phyloP scores from a whole-genome alignment of 1,140 invertebrate species.

The Choristoneura fumiferana region DNA sequence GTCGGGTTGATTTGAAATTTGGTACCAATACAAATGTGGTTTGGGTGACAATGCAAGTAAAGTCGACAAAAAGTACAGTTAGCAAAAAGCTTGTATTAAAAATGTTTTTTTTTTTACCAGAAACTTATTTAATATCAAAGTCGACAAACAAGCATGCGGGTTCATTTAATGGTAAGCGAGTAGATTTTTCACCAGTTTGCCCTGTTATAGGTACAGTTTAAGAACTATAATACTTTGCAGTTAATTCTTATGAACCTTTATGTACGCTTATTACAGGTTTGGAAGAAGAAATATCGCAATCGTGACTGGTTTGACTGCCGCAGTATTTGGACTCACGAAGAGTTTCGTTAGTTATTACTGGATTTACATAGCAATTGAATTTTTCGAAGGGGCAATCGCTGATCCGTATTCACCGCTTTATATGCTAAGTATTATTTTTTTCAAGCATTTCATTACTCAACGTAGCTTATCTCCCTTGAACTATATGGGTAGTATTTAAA shows the following conservation, averaged over 20 bases:
- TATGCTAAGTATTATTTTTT: neutral
- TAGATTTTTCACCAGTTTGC: too few relatives aligned
- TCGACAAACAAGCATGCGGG: neutral
- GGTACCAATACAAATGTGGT: too few relatives aligned
- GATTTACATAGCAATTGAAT: slow-evolving; percentile 3
- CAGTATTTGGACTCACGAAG: neutral
- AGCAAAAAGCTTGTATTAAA: too few relatives aligned
- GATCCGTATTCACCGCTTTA: slow-evolving; percentile 12
- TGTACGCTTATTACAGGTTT: slow-evolving; percentile 5
- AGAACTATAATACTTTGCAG: too few relatives aligned
- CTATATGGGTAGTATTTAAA: too few relatives aligned
- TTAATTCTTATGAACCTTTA: neutral
- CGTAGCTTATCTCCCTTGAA: neutral
- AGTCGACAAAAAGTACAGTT: too few relatives aligned
- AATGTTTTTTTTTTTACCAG: too few relatives aligned
- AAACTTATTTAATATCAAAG: too few relatives aligned
- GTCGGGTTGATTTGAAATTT: too few relatives aligned
- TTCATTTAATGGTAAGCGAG: too few relatives aligned
- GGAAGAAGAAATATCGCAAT: slow-evolving; percentile 5
- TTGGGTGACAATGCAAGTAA: too few relatives aligned
- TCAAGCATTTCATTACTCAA: neutral
- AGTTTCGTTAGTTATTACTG: slow-evolving; percentile 11
- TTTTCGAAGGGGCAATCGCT: slow-evolving; percentile 19
- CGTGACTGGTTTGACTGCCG: neutral
- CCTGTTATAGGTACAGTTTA: too few relatives aligned